Evolutionary conservation across 2,888 invertebrate species (phyloP).

Genomic region (Atrina japonica): DNA sequence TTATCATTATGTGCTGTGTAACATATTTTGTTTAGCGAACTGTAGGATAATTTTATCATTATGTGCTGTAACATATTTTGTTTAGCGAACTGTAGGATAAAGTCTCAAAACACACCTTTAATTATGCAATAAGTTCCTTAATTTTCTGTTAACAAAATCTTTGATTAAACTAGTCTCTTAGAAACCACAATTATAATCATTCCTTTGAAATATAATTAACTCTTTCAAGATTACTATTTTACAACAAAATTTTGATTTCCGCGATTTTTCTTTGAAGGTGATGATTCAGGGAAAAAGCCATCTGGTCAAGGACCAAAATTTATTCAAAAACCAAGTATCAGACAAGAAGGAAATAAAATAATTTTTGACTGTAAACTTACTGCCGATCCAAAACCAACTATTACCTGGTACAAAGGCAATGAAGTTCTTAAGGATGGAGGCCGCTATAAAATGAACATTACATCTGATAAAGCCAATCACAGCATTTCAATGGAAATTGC

Average conservation of each 20-base stretch:
- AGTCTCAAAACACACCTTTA: too few relatives aligned
- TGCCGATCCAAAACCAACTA: constrained; percentile 86
- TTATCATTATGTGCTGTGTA: too few relatives aligned
- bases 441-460: constrained; percentile 85
- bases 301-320: constrained; percentile 87
- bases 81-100: too few relatives aligned
- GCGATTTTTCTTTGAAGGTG: constrained; percentile 28
- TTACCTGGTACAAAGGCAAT: constrained; percentile 96
- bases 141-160: too few relatives aligned
- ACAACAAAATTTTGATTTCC: background rate
- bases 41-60: too few relatives aligned
- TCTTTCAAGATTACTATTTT: too few relatives aligned
- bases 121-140: too few relatives aligned
- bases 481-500: constrained; percentile 92
- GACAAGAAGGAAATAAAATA: constrained; percentile 93
- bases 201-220: too few relatives aligned
- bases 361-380: constrained; percentile 82
- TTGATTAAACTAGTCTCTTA: too few relatives aligned
- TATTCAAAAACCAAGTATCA: constrained; percentile 98
- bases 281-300: constrained; percentile 39
- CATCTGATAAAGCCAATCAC: constrained; percentile 86
- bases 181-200: too few relatives aligned
- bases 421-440: constrained; percentile 90
- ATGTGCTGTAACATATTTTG: too few relatives aligned
- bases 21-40: too few relatives aligned